phyloP scores from a whole-genome alignment of 2,797 vertebrate species.

The Scleropages formosus region DNA sequence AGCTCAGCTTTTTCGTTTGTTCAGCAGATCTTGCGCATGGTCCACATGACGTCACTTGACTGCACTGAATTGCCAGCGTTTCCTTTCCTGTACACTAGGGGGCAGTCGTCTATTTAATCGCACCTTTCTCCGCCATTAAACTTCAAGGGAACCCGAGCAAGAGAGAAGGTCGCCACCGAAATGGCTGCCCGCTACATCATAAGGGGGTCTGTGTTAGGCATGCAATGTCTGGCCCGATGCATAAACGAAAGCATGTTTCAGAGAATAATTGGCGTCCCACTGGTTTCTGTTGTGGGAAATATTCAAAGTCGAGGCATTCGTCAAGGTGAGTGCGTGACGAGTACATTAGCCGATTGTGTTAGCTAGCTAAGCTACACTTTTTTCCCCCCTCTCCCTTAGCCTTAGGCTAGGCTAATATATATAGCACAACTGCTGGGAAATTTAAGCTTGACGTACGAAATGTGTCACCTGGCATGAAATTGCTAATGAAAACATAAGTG shows the following conservation, averaged over 20 bases:
- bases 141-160: background rate
- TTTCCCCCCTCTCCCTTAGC: too few species aligned
- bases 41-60: too few species aligned
- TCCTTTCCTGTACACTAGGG: background rate
- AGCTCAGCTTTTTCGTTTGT: too few species aligned
- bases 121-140: background rate
- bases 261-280: conserved; percentile 35
- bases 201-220: conserved; percentile 45
- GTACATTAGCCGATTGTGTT: background rate
- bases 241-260: conserved; percentile 14
- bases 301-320: conserved; percentile 63
- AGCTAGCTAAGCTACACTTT: too few species aligned
- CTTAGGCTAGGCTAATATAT: too few species aligned
- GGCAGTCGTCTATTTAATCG: background rate
- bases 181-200: conserved; percentile 64
- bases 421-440: too few species aligned
- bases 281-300: conserved; percentile 40
- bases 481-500: too few species aligned
- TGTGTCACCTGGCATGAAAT: too few species aligned
- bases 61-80: too few species aligned
- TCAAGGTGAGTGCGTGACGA: conserved; percentile 55
- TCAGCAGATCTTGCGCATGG: too few species aligned
- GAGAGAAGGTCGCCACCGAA: conserved; percentile 56
- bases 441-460: too few species aligned
- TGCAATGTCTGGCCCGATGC: conserved; percentile 33